phyloP scores from a whole-genome alignment of 2,113 vertebrate species.

The Vulpes ferrilata region DNA sequence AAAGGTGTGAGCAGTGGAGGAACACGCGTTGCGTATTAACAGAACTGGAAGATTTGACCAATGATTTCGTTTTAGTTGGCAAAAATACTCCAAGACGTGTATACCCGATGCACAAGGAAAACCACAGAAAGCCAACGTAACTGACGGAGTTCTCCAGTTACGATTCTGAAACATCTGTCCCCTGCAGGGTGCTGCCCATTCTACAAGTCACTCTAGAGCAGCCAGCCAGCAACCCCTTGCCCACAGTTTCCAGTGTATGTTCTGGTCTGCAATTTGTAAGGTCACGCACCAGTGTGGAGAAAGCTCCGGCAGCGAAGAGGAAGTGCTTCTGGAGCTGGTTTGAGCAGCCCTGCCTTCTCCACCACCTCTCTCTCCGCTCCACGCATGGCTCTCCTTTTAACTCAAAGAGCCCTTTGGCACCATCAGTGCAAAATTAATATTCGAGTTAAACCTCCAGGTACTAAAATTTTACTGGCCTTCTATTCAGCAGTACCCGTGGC shows the following conservation, averaged over 20 bases:
- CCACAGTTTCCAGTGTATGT: slow-evolving; percentile 27
- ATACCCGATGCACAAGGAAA: slow-evolving; percentile 52
- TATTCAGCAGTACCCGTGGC: slow-evolving; percentile 87
- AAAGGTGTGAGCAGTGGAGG: slow-evolving; percentile 15
- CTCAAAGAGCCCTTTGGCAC: slow-evolving; percentile 84
- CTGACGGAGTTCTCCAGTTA: background rate
- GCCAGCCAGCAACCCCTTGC: slow-evolving; percentile 37
- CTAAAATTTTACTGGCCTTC: slow-evolving; percentile 87
- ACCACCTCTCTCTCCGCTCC: background rate
- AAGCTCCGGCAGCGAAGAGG: slow-evolving; percentile 64
- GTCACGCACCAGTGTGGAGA: slow-evolving; percentile 56
- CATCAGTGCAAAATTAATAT: slow-evolving; percentile 67
- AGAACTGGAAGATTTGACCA: slow-evolving; percentile 72
- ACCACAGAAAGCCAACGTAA: background rate
- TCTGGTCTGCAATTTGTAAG: slow-evolving; percentile 62
- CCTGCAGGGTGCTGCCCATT: slow-evolving; percentile 41
- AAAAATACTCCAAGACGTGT: background rate
- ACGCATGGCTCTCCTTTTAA: slow-evolving; percentile 39
- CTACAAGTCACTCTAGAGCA: slow-evolving; percentile 38
- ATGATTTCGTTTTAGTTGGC: slow-evolving; percentile 58
- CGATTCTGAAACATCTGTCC: background rate
- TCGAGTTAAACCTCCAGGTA: slow-evolving; percentile 88
- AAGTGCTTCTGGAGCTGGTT: slow-evolving; percentile 41
- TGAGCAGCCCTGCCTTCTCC: background rate
- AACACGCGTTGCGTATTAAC: background rate